Conservation (phyloP, 2,888 invertebrate genomes). For the Machimus rusticus region DNA sequence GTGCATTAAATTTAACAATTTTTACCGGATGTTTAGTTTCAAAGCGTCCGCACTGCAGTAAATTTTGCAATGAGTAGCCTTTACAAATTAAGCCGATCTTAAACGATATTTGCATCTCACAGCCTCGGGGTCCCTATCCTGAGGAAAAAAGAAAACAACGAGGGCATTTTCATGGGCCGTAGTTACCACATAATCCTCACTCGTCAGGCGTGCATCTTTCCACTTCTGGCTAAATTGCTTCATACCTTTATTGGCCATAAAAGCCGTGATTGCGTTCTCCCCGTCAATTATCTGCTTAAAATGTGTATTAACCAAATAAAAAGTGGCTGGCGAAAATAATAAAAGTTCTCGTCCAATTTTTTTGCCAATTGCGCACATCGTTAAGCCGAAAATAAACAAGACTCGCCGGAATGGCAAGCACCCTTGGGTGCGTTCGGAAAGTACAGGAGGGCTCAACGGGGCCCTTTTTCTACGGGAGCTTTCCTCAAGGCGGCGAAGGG, state of each 20-base stretch:
- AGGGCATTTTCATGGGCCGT: neutral
- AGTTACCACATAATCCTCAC: neutral
- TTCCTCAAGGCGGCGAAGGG: neutral
- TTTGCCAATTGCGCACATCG: slow-evolving; percentile 25
- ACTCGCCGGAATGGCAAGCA: neutral
- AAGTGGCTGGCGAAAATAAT: neutral
- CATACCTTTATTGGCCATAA: slow-evolving; percentile 35
- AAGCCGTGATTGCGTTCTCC: neutral
- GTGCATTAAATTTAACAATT: neutral
- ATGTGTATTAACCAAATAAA: slow-evolving; percentile 31
- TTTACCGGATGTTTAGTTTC: neutral
- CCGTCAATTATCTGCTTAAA: slow-evolving; percentile 27
- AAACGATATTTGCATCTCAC: neutral
- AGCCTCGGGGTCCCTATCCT: neutral
- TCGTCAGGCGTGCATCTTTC: slow-evolving; percentile 13
- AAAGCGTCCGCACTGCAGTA: neutral
- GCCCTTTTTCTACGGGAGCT: neutral
- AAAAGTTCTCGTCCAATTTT: neutral
- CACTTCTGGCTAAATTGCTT: slow-evolving; percentile 6
- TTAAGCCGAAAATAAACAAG: slow-evolving; percentile 28
- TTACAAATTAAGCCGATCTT: neutral
- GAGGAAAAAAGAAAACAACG: neutral
- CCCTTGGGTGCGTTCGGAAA: neutral
- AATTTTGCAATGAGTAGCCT: neutral
- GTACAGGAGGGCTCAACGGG: neutral